phyloP scores from a whole-genome alignment of 2,797 vertebrate species.

The Botia almorhae region DNA sequence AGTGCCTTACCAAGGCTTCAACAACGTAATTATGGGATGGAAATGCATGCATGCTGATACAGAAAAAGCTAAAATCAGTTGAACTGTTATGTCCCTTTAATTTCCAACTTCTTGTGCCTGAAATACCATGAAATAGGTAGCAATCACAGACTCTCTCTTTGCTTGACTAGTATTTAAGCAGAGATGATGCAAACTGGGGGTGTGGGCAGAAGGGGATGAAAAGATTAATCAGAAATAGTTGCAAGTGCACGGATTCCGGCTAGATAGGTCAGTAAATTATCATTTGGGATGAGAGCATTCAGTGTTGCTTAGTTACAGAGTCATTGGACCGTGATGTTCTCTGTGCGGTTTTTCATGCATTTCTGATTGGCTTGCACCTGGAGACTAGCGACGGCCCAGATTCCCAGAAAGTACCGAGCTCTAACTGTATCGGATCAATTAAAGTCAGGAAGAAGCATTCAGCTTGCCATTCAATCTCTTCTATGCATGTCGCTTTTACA shows the following conservation, averaged over 20 bases:
- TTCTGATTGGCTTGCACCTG: slow-evolving; percentile 38
- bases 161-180: slow-evolving; percentile 12
- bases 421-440: slow-evolving; percentile 29
- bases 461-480: slow-evolving; percentile 33
- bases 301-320: slow-evolving; percentile 42
- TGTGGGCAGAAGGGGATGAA: neutral
- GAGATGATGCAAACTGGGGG: slow-evolving; percentile 15
- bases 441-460: slow-evolving; percentile 24
- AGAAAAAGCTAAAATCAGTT: too few relatives aligned
- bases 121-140: slow-evolving; percentile 35
- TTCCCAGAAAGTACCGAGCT: slow-evolving; percentile 1
- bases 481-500: slow-evolving; percentile 23
- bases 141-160: slow-evolving; percentile 14
- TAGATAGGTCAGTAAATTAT: slow-evolving; percentile 47
- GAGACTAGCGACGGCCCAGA: slow-evolving; percentile 24
- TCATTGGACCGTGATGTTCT: slow-evolving; percentile 31
- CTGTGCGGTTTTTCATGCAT: slow-evolving; percentile 17
- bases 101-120: slow-evolving; percentile 24
- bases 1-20: neutral
- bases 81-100: slow-evolving; percentile 24
- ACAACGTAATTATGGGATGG: slow-evolving; percentile 8
- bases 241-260: slow-evolving; percentile 12
- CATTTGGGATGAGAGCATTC: slow-evolving; percentile 21
- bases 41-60: neutral
- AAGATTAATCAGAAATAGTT: slow-evolving; percentile 15